Percentiles rank a stretch among this genome's conserved stretches.
These are phyloP conservation scores for Andrena bucephala DNA, from an alignment of 2,888 invertebrate genomes.

Conservation along the genomic window DNA sequence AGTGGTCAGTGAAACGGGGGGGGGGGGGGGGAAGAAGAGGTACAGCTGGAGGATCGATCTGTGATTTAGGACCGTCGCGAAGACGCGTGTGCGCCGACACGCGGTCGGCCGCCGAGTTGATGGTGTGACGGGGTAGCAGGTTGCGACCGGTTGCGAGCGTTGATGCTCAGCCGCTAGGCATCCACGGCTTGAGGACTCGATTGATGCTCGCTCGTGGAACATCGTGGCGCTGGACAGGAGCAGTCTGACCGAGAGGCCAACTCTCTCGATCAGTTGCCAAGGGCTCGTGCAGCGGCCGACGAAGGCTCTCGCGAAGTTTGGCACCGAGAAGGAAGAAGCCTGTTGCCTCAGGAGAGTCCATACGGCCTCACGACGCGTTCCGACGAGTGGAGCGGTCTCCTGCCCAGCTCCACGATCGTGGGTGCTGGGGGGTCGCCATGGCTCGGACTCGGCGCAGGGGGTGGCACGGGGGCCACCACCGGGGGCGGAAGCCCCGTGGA, in stretches of 20 bases:
- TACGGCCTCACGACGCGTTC: slow-evolving; percentile 85
- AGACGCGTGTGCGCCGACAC: slow-evolving; percentile 62
- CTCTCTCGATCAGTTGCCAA: slow-evolving; percentile 57
- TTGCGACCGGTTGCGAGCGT: slow-evolving; percentile 28
- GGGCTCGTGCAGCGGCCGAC: slow-evolving; percentile 38
- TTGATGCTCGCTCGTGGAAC: slow-evolving; percentile 51
- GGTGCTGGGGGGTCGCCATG: slow-evolving; percentile 85
- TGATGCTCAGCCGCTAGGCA: slow-evolving; percentile 36
- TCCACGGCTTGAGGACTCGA: slow-evolving; percentile 30
- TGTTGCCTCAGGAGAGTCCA: slow-evolving; percentile 78
- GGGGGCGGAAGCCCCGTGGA: slow-evolving; percentile 84
- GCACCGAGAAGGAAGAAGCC: slow-evolving; percentile 72
- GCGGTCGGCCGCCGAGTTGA: slow-evolving; percentile 51
- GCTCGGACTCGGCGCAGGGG: slow-evolving; percentile 83
- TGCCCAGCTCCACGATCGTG: slow-evolving; percentile 85
- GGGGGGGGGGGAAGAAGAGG: background rate
- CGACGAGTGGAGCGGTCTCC: slow-evolving; percentile 85
- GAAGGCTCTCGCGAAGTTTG: slow-evolving; percentile 58
- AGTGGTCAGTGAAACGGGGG: slow-evolving; percentile 27
- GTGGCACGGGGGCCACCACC: slow-evolving; percentile 81
- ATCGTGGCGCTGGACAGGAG: slow-evolving; percentile 49
- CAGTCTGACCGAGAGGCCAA: slow-evolving; percentile 60
- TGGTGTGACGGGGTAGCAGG: slow-evolving; percentile 52
- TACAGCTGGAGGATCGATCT: slow-evolving; percentile 33
- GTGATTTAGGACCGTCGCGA: slow-evolving; percentile 33